Conservation (phyloP, 64 coral and sea anemone species). For the Pachyseris speciosa region DNA sequence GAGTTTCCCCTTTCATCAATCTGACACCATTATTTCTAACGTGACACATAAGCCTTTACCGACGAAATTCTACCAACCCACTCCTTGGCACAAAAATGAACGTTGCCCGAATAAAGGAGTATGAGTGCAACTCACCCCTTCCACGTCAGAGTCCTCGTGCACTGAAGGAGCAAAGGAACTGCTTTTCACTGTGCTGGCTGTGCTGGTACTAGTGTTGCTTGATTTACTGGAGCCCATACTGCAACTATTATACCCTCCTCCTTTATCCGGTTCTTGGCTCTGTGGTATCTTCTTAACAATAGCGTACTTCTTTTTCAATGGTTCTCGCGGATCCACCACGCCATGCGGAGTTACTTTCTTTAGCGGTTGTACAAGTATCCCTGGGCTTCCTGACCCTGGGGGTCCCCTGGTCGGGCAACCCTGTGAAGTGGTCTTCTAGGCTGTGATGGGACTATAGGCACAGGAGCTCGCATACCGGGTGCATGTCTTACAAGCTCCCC, state of each 20-base stretch:
- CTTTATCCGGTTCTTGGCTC: constrained; percentile 77
- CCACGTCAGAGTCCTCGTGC: constrained; percentile 82
- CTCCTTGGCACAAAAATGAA: background rate
- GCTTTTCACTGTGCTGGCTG: constrained; percentile 96
- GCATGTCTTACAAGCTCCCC: constrained; percentile 66
- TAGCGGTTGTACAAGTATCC: constrained; percentile 77
- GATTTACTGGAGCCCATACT: constrained; percentile 94
- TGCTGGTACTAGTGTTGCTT: constrained; percentile 83
- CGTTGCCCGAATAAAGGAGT: background rate
- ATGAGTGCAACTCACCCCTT: constrained; percentile 36
- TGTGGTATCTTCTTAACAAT: constrained; percentile 93
- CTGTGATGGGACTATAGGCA: constrained; percentile 87
- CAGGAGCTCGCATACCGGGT: constrained; percentile 72
- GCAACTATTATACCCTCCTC: constrained; percentile 71
- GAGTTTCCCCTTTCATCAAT: too few species aligned
- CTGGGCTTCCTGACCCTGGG: constrained; percentile 24
- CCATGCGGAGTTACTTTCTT: constrained; percentile 88
- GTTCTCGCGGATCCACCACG: constrained; percentile 51
- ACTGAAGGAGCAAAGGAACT: constrained; percentile 83
- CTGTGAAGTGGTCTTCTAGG: constrained; percentile 84
- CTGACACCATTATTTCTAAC: too few species aligned
- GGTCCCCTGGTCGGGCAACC: constrained; percentile 53
- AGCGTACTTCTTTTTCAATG: constrained; percentile 94
- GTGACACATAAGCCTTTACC: too few species aligned
- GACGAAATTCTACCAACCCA: too few species aligned